Conservation (phyloP, 2,797 vertebrate species). For the Atherinosoma microstoma region DNA sequence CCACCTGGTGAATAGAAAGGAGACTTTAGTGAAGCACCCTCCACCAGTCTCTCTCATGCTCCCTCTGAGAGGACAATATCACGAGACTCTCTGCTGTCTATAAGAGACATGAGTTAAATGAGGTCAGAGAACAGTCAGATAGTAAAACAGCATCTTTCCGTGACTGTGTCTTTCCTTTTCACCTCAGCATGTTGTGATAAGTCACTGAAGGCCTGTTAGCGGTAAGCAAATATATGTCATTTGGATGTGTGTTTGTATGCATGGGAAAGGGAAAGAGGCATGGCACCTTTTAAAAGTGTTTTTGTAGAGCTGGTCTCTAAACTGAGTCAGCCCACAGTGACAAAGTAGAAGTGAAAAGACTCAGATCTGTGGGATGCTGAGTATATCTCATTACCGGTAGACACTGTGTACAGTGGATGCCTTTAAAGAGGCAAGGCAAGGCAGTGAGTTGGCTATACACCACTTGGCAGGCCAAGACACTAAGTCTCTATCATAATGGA, state of each 20-base stretch:
- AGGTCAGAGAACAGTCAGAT: conserved; percentile 42
- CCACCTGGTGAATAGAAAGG: conserved; percentile 41
- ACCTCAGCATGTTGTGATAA: conserved; percentile 38
- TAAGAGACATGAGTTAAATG: conserved; percentile 51
- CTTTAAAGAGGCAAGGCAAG: conserved; percentile 51
- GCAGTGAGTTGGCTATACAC: conserved; percentile 48
- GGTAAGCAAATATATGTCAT: conserved; percentile 30
- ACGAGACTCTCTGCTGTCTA: conserved; percentile 47
- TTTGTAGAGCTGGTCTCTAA: conserved; percentile 47
- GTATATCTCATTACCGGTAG: conserved; percentile 65
- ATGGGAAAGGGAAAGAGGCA: conserved; percentile 14
- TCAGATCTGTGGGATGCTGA: conserved; percentile 44
- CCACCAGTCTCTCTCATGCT: conserved; percentile 41
- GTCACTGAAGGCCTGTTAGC: conserved; percentile 36
- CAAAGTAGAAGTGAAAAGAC: conserved; percentile 57
- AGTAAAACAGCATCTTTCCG: conserved; percentile 40
- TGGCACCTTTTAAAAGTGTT: conserved; percentile 64
- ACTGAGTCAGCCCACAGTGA: conserved; percentile 42
- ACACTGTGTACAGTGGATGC: conserved; percentile 63
- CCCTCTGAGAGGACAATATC: conserved; percentile 53
- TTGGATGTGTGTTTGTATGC: conserved; percentile 20
- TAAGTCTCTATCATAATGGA: conserved; percentile 55
- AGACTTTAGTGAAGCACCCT: conserved; percentile 51
- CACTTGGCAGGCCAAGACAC: conserved; percentile 59
- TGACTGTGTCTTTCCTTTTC: conserved; percentile 19